Conservation (phyloP, 2,797 vertebrate species). For the Rhinophrynus dorsalis region DNA sequence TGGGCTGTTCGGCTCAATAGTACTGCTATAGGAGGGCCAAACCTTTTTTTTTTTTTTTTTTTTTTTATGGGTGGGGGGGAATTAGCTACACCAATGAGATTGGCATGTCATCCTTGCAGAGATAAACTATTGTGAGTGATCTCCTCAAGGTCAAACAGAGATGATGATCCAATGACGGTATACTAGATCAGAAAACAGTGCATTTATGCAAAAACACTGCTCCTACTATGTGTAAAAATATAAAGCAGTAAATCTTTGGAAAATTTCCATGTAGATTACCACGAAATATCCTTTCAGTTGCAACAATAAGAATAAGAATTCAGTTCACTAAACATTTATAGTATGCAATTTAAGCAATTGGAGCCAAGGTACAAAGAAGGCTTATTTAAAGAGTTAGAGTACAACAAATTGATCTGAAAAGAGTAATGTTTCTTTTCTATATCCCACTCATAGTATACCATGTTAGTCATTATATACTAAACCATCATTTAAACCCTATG, state of each 20-base stretch:
- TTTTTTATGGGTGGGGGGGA: no score
- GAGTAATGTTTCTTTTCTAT: background rate
- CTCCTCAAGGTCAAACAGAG: no score
- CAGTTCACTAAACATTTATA: constrained; percentile 3
- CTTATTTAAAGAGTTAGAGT: no score
- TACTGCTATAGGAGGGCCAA: no score
- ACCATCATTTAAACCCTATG: background rate
- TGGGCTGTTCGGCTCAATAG: no score
- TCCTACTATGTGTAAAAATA: background rate
- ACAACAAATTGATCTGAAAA: background rate
- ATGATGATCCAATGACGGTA: no score
- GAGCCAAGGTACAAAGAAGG: constrained; percentile 5
- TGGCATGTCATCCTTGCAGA: no score
- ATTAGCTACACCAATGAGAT: no score
- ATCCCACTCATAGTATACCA: background rate
- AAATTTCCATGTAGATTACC: background rate
- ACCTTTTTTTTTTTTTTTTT: no score
- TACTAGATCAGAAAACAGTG: no score
- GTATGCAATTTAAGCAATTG: constrained; percentile 6
- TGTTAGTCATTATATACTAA: background rate
- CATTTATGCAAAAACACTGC: background rate
- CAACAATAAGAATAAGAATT: background rate
- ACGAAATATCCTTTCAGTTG: background rate
- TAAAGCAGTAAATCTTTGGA: background rate
- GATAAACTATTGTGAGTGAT: no score